Evolutionary conservation across 2,888 invertebrate species (phyloP).

Genomic region (Drymonia ruficornis): DNA sequence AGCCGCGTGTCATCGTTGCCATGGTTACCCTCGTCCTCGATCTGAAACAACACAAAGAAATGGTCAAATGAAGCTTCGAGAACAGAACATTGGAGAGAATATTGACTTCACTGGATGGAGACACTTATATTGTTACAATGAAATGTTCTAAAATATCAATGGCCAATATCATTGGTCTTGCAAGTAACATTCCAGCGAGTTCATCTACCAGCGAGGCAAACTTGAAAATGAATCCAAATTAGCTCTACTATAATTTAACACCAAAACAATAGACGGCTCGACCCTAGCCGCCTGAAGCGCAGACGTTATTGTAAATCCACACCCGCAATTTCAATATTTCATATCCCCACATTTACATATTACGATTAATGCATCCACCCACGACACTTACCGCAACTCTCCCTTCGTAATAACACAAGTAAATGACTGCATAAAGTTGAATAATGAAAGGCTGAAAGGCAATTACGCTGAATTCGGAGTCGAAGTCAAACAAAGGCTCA

Average conservation of each 20-base stretch:
- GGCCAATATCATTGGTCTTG: no score
- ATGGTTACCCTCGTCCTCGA: conserved; percentile 99
- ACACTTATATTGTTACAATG: no score
- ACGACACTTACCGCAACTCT: conserved; percentile 77
- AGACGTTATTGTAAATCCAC: conserved; percentile 63
- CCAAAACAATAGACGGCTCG: conserved; percentile 47
- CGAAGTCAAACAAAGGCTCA: conserved; percentile 82
- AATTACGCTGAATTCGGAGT: conserved; percentile 83
- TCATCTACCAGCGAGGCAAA: neutral
- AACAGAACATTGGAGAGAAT: no score
- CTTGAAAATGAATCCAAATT: conserved; percentile 10
- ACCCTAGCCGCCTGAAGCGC: conserved; percentile 41
- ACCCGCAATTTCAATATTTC: conserved; percentile 78
- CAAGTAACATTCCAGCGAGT: no score
- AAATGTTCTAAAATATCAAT: no score
- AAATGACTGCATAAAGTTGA: conserved; percentile 84
- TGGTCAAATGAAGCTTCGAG: neutral
- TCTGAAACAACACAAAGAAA: conserved; percentile 86
- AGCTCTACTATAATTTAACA: conserved; percentile 22
- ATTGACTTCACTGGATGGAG: no score
- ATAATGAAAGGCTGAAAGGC: conserved; percentile 84
- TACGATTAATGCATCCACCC: conserved; percentile 83
- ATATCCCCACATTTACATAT: conserved; percentile 80
- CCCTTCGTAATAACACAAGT: conserved; percentile 82
- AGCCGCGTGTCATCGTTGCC: conserved; percentile 99